Percentiles rank a stretch among this genome's conserved stretches.
Evolutionary conservation across 1,140 invertebrate species (phyloP).

Genomic region (Ctenoplectra terminalis): DNA sequence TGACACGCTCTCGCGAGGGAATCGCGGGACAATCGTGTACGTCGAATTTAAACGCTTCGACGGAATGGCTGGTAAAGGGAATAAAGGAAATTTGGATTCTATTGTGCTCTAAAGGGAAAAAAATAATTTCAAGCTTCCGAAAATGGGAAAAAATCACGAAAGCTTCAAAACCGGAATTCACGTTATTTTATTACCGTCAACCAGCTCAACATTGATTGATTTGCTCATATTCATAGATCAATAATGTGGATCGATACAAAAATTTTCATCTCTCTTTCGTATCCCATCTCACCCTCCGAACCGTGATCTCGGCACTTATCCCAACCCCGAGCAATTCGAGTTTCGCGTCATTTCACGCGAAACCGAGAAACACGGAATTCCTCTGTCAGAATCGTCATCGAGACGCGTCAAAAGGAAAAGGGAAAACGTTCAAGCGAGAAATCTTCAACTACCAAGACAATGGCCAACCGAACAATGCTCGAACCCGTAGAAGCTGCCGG

Average conservation of each 20-base stretch:
- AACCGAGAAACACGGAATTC: neutral
- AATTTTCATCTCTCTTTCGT: too few relatives aligned
- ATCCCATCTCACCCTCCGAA: too few relatives aligned
- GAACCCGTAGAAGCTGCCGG: slow-evolving; percentile 25
- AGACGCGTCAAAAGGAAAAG: neutral
- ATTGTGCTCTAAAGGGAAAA: neutral
- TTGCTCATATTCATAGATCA: too few relatives aligned
- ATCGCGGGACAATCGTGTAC: slow-evolving; percentile 19
- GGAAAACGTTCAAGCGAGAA: slow-evolving; percentile 16
- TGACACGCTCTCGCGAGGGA: neutral
- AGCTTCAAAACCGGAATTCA: too few relatives aligned
- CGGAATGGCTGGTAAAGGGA: neutral
- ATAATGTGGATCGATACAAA: too few relatives aligned
- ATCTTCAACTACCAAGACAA: slow-evolving; percentile 15
- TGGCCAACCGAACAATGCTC: slow-evolving; percentile 1
- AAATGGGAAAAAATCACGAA: too few relatives aligned
- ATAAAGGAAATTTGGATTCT: neutral
- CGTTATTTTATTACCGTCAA: too few relatives aligned
- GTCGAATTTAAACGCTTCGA: slow-evolving; percentile 23
- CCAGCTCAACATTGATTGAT: too few relatives aligned
- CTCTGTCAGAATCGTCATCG: neutral
- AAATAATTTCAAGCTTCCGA: neutral
- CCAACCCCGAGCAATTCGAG: too few relatives aligned
- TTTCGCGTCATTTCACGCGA: neutral
- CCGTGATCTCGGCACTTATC: too few relatives aligned